phyloP scores from a whole-genome alignment of 2,113 vertebrate species.

The Nothoprocta pentlandii region DNA sequence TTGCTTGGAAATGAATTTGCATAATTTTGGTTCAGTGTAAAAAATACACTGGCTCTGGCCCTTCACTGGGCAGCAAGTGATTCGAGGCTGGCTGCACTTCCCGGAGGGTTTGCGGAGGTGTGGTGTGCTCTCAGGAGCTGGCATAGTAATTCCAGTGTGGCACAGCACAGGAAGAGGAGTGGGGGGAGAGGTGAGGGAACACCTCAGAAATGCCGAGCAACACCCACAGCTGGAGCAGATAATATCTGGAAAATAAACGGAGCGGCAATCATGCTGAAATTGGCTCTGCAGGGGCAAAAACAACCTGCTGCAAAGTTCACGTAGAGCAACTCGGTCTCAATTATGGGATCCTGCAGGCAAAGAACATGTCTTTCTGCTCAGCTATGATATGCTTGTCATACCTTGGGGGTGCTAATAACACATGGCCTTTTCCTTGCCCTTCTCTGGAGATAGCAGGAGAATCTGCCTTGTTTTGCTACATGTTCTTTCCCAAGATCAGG shows the following conservation, averaged over 20 bases:
- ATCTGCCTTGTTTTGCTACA: neutral
- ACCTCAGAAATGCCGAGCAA: slow-evolving; percentile 59
- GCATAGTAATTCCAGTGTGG: slow-evolving; percentile 49
- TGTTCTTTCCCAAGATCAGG: neutral
- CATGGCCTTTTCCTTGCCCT: neutral
- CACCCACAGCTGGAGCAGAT: slow-evolving; percentile 57
- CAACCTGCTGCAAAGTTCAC: neutral
- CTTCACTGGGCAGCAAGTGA: neutral
- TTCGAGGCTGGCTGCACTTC: slow-evolving; percentile 24
- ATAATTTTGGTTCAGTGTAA: neutral
- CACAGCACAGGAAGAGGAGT: slow-evolving; percentile 69
- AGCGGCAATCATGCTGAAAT: neutral
- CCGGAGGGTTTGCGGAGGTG: slow-evolving; percentile 47
- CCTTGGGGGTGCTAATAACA: neutral
- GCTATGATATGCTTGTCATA: rapidly evolving
- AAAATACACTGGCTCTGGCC: neutral
- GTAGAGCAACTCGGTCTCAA: neutral
- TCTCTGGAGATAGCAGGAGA: neutral
- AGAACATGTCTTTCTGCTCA: neutral
- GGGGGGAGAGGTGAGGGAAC: slow-evolving; percentile 53
- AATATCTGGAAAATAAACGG: slow-evolving; percentile 24
- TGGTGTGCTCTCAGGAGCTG: slow-evolving; percentile 52
- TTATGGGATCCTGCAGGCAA: neutral
- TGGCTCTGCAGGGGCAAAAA: slow-evolving; percentile 13
- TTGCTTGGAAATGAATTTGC: neutral